These are phyloP conservation scores for Epicauta chinensis DNA, from an alignment of 1,140 invertebrate genomes.

Conservation along the genomic window DNA sequence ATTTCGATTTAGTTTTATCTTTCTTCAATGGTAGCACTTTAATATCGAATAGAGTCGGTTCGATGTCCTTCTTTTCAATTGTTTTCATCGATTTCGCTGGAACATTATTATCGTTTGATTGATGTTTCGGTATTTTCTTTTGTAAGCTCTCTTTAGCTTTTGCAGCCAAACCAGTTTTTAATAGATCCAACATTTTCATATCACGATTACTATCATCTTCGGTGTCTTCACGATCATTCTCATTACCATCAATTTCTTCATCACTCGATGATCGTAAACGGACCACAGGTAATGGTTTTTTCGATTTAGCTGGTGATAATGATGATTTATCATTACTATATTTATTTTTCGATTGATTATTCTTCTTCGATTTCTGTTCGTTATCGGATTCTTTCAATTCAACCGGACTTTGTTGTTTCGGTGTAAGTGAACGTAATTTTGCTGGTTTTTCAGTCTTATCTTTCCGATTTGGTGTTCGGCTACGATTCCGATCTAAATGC, in stretches of 20 bases:
- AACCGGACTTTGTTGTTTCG: neutral
- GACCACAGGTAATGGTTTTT: conserved; percentile 48
- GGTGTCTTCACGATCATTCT: conserved; percentile 44
- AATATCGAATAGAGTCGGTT: conserved; percentile 36
- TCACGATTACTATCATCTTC: conserved; percentile 51
- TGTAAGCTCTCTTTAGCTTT: conserved; percentile 53
- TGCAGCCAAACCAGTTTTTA: conserved; percentile 56
- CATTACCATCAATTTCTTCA: conserved; percentile 51
- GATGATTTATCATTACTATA: conserved; percentile 16
- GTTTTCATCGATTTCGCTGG: conserved; percentile 3
- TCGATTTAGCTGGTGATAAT: conserved; percentile 26
- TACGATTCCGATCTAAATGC: neutral
- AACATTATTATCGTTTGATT: neutral
- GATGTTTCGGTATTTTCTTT: conserved; percentile 43
- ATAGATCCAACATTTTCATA: conserved; percentile 53
- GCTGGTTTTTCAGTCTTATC: neutral
- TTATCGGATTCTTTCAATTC: neutral
- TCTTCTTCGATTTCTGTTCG: conserved; percentile 4
- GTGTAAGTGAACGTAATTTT: neutral
- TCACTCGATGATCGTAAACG: conserved; percentile 55
- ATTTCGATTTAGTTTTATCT: conserved; percentile 9
- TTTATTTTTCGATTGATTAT: neutral
- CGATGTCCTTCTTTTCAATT: conserved; percentile 24
- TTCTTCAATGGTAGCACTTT: conserved; percentile 34
- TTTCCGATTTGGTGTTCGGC: neutral